phyloP scores from a whole-genome alignment of 2,797 vertebrate species.

The Tangara arthus region DNA sequence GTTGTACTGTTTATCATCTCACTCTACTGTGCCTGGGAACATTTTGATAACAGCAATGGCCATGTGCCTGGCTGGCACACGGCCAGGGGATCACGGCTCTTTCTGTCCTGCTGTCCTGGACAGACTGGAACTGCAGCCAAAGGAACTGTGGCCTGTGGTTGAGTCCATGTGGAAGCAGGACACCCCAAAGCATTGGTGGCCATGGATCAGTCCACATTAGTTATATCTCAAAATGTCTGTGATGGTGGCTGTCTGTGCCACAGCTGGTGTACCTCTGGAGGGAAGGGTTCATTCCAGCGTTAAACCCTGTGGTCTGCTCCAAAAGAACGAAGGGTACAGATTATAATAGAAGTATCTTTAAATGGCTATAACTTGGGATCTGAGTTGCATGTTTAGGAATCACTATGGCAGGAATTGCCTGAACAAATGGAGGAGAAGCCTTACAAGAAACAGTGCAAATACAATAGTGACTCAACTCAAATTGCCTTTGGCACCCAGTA shows the following conservation, averaged over 20 bases:
- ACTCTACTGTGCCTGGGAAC: not conserved
- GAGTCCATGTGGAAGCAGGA: not conserved
- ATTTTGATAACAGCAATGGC: not conserved
- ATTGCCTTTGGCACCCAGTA: not conserved
- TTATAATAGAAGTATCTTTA: not conserved
- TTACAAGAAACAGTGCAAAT: not conserved
- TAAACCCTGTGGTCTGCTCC: not conserved
- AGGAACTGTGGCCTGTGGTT: not conserved
- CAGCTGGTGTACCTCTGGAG: not conserved
- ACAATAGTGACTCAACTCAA: not conserved
- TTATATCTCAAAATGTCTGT: not conserved
- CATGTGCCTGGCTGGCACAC: not conserved
- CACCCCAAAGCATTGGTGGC: not conserved
- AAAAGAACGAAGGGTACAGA: not conserved
- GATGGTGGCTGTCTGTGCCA: not conserved
- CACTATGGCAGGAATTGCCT: not conserved
- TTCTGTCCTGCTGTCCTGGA: not conserved
- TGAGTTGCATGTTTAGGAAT: not conserved
- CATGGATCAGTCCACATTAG: not conserved
- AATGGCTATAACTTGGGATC: not conserved
- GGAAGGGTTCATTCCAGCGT: not conserved
- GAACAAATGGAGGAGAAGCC: not conserved
- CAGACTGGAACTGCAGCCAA: not conserved
- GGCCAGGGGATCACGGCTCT: fast-evolving
- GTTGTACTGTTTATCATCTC: not conserved